phyloP scores from a whole-genome alignment of 2,797 vertebrate species.

The Smutsia gigantea region DNA sequence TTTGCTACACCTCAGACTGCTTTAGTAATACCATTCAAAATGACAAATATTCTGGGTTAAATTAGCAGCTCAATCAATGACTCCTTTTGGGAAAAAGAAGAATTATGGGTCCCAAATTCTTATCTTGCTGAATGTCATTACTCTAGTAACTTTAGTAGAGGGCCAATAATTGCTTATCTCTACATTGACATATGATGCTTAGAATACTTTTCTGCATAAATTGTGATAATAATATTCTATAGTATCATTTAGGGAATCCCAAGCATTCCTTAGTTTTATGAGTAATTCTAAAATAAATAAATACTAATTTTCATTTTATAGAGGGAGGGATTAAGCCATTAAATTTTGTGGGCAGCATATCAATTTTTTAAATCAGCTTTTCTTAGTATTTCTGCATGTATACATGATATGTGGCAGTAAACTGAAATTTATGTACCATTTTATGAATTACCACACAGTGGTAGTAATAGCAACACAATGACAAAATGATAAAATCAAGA shows the following conservation, averaged over 20 bases:
- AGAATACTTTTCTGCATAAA: background rate
- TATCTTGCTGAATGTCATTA: background rate
- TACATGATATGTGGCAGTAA: background rate
- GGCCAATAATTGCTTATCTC: background rate
- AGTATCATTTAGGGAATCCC: background rate
- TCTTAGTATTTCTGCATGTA: background rate
- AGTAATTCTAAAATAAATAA: slow-evolving; percentile 23
- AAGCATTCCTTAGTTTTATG: background rate
- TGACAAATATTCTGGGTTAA: background rate
- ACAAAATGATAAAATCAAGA: background rate
- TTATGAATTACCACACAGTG: background rate
- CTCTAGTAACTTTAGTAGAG: background rate
- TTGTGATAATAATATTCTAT: background rate
- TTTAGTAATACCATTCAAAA: background rate
- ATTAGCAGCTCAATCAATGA: background rate
- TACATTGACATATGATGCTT: background rate
- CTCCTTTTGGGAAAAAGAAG: background rate
- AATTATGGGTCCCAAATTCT: rapidly evolving
- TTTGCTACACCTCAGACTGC: background rate
- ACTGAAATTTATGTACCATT: background rate
- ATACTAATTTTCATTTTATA: background rate
- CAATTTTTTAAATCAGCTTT: slow-evolving; percentile 3
- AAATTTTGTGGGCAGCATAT: background rate
- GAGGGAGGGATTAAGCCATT: slow-evolving; percentile 9
- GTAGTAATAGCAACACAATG: background rate